Conservation (phyloP, 2,113 vertebrate genomes). For the Lota lota region DNA sequence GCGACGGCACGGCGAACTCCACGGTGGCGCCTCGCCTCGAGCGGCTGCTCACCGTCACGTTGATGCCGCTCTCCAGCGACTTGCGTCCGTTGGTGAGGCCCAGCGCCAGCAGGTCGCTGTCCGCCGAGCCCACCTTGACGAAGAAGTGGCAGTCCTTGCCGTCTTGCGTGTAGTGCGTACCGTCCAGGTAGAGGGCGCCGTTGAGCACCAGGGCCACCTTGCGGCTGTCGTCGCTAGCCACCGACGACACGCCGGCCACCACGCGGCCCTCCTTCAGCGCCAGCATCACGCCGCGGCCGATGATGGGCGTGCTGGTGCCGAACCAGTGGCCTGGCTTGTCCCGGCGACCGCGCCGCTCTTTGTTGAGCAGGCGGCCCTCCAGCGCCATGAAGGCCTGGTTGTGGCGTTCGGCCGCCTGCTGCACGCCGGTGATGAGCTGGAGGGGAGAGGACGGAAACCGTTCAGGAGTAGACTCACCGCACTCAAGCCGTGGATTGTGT, state of each 20-base stretch:
- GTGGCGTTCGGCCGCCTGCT: slow-evolving; percentile 93
- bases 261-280: slow-evolving; percentile 92
- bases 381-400: slow-evolving; percentile 97
- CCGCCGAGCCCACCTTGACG: slow-evolving; percentile 90
- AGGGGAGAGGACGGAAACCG: not conserved
- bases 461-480: not conserved
- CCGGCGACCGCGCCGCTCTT: slow-evolving; percentile 79
- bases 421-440: slow-evolving; percentile 93
- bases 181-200: slow-evolving; percentile 90
- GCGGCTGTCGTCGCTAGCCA: slow-evolving; percentile 91
- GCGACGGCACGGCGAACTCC: slow-evolving; percentile 84
- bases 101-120: slow-evolving; percentile 88
- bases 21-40: slow-evolving; percentile 90
- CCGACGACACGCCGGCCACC: slow-evolving; percentile 82
- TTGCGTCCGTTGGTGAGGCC: slow-evolving; percentile 90
- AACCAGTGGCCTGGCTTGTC: slow-evolving; percentile 97
- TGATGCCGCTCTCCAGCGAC: slow-evolving; percentile 89
- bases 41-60: slow-evolving; percentile 91
- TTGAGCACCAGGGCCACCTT: slow-evolving; percentile 93
- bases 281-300: slow-evolving; percentile 94
- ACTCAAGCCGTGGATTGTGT: not conserved
- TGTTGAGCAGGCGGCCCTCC: slow-evolving; percentile 91
- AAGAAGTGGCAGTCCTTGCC: slow-evolving; percentile 95
- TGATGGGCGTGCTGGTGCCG: slow-evolving; percentile 87
- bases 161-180: slow-evolving; percentile 93